phyloP scores from a whole-genome alignment of 2,888 invertebrate species.

The Margaritifera margaritifera region DNA sequence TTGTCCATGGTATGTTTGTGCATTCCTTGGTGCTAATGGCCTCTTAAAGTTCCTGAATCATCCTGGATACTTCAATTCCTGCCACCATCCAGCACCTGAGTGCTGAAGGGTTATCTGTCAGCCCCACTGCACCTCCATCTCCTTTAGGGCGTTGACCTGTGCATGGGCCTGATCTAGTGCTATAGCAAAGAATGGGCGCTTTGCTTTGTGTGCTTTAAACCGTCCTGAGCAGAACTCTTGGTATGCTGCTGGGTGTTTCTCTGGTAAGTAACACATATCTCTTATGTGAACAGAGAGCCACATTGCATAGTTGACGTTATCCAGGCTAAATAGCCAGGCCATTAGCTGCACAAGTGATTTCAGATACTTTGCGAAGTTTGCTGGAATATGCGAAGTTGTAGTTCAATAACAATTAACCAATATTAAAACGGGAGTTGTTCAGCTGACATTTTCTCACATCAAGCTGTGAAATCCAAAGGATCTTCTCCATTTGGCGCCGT shows the following conservation, averaged over 20 bases:
- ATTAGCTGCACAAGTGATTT: no score
- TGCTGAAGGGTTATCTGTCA: background rate
- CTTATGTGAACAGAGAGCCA: constrained; percentile 1
- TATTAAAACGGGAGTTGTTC: no score
- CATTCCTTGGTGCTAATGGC: background rate
- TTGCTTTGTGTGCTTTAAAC: background rate
- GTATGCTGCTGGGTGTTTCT: no score
- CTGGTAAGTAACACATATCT: background rate
- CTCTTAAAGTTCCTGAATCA: background rate
- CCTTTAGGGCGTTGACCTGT: constrained; percentile 1
- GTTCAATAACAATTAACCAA: no score
- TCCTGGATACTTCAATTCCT: background rate
- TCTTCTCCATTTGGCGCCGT: no score
- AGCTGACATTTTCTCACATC: no score
- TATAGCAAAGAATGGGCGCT: background rate
- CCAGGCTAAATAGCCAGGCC: no score
- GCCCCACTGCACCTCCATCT: background rate
- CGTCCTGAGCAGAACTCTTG: background rate
- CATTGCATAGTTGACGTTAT: background rate
- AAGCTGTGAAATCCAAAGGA: no score
- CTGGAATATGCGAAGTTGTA: no score
- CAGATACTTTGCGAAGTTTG: no score
- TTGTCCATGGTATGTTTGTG: constrained; percentile 4
- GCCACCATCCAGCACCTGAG: background rate
- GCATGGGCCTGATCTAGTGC: background rate